Percentiles rank a stretch among this genome's conserved stretches.
Conservation (phyloP, 2,888 invertebrate genomes). For the Alviniconcha strummeri region DNA sequence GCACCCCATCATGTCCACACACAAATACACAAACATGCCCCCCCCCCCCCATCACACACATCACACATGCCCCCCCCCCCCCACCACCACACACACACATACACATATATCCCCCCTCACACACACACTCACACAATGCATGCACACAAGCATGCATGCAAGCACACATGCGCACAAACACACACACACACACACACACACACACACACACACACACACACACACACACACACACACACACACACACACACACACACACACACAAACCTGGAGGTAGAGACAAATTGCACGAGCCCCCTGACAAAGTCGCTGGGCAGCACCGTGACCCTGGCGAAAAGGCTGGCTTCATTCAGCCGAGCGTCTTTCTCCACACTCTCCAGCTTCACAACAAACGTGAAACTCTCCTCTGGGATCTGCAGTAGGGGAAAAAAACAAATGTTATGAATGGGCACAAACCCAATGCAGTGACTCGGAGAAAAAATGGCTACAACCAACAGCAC, state of each 20-base stretch:
- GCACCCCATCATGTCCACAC: not conserved
- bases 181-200: too few species aligned
- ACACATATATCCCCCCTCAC: not conserved
- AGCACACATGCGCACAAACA: not conserved
- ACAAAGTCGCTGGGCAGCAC: slow-evolving; percentile 66
- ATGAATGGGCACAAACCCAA: not conserved
- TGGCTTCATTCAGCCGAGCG: slow-evolving; percentile 53
- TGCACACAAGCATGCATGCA: not conserved
- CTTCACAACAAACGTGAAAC: slow-evolving; percentile 57
- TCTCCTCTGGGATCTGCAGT: slow-evolving; percentile 64
- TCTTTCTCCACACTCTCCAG: slow-evolving; percentile 53
- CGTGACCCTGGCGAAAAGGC: slow-evolving; percentile 52
- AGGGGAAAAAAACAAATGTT: not conserved
- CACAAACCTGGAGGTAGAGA: slow-evolving; percentile 55
- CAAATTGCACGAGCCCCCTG: slow-evolving; percentile 65
- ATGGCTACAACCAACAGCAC: too few species aligned
- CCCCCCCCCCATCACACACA: not conserved
- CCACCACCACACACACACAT: slow-evolving; percentile 1
- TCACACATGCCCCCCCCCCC: not conserved
- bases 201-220: too few species aligned
- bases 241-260: too few species aligned
- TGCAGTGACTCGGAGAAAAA: too few species aligned
- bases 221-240: too few species aligned
- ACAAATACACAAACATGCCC: not conserved
- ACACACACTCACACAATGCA: not conserved